These are phyloP conservation scores for Archivesica marissinica DNA, from an alignment of 1,140 invertebrate species.

Conservation along the genomic window DNA sequence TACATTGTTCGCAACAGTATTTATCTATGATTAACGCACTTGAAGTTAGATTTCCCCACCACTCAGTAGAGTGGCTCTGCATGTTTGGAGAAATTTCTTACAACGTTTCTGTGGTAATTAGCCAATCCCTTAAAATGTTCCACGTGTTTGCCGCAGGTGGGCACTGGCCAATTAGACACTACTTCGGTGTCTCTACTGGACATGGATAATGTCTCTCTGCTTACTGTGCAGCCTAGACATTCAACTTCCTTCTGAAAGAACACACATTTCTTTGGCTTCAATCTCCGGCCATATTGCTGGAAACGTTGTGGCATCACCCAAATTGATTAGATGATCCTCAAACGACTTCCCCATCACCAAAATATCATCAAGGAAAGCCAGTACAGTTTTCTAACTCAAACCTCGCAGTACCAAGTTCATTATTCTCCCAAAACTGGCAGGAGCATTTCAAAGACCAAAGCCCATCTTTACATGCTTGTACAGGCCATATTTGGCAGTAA, in stretches of 20 bases:
- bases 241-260: slow-evolving; percentile 66
- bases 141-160: neutral
- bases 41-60: slow-evolving; percentile 8
- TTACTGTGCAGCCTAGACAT: slow-evolving; percentile 57
- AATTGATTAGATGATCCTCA: slow-evolving; percentile 15
- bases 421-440: slow-evolving; percentile 28
- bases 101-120: neutral
- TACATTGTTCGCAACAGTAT: too few relatives aligned
- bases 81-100: neutral
- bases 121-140: slow-evolving; percentile 2
- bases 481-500: slow-evolving; percentile 3
- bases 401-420: slow-evolving; percentile 51
- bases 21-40: too few relatives aligned
- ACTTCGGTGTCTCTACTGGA: neutral
- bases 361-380: slow-evolving; percentile 66
- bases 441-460: slow-evolving; percentile 55
- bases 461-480: slow-evolving; percentile 36
- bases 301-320: slow-evolving; percentile 38
- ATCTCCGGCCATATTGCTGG: slow-evolving; percentile 27
- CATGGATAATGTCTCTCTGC: neutral
- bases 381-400: slow-evolving; percentile 46
- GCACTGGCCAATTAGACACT: neutral
- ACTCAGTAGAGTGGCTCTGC: slow-evolving; percentile 13
- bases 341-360: slow-evolving; percentile 49
- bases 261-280: slow-evolving; percentile 62